phyloP scores from a whole-genome alignment of 1,140 invertebrate species.

The Drosophila novamexicana region DNA sequence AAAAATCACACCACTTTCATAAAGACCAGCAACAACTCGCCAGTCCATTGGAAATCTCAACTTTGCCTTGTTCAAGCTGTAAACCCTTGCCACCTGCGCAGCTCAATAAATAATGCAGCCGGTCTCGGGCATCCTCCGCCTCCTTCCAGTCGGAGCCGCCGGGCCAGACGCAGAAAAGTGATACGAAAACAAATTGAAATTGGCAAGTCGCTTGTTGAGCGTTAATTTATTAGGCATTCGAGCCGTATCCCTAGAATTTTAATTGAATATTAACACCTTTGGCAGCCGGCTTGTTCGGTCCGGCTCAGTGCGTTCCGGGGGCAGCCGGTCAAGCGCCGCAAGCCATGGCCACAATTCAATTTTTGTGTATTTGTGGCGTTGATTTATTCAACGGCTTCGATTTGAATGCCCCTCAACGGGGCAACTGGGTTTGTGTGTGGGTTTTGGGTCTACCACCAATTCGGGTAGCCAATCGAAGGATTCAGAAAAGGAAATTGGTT shows the following conservation, averaged over 20 bases:
- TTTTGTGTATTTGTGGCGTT: constrained; percentile 78
- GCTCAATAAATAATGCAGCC: constrained; percentile 69
- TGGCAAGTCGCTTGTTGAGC: constrained; percentile 75
- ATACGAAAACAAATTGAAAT: constrained; percentile 81
- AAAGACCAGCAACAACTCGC: background rate
- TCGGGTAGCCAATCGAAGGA: constrained; percentile 54
- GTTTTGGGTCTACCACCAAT: constrained; percentile 43
- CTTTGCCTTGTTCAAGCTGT: constrained; percentile 12
- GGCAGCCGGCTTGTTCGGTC: constrained; percentile 36
- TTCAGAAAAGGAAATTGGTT: constrained; percentile 68
- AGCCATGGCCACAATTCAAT: constrained; percentile 71
- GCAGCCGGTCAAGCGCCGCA: constrained; percentile 65
- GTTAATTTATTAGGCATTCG: constrained; percentile 72
- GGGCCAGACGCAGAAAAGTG: constrained; percentile 42
- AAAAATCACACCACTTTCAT: constrained; percentile 8
- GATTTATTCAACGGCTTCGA: constrained; percentile 71
- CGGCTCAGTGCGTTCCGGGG: constrained; percentile 9
- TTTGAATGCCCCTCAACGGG: constrained; percentile 19
- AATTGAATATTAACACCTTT: constrained; percentile 82
- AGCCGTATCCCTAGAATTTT: constrained; percentile 70
- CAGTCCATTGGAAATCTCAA: constrained; percentile 15
- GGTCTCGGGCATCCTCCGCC: background rate
- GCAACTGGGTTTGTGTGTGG: constrained; percentile 37
- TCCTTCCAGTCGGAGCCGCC: background rate
- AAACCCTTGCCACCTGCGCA: constrained; percentile 62